These are phyloP conservation scores for Etheostoma cragini DNA, from an alignment of 2,113 vertebrate species.

Conservation along the genomic window DNA sequence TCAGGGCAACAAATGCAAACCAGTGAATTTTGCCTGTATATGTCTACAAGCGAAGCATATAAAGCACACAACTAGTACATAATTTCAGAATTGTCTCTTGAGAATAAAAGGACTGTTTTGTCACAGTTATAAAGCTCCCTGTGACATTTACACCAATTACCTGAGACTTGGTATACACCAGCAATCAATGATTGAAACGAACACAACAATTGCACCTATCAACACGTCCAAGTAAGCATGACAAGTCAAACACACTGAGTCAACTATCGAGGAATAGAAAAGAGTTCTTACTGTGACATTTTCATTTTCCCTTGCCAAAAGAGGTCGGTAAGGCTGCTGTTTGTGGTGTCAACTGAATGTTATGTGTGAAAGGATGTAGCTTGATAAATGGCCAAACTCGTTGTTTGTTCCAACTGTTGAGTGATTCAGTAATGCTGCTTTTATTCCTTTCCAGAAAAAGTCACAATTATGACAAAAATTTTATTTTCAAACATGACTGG, in stretches of 20 bases:
- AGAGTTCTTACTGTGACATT: constrained; percentile 14
- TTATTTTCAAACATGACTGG: background rate
- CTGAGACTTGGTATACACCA: constrained; percentile 46
- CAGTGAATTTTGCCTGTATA: background rate
- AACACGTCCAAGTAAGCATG: constrained; percentile 29
- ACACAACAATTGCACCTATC: constrained; percentile 36
- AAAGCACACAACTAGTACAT: constrained; percentile 14
- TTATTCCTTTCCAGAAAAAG: background rate
- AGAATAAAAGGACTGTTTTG: constrained; percentile 13
- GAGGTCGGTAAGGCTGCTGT: background rate
- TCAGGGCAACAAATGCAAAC: background rate
- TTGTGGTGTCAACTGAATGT: background rate
- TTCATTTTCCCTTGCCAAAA: constrained; percentile 7
- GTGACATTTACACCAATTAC: constrained; percentile 33
- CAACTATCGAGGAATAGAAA: constrained; percentile 21
- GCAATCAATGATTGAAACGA: background rate
- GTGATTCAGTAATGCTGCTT: background rate
- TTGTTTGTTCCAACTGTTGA: background rate
- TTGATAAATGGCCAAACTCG: background rate
- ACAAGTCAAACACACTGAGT: constrained; percentile 14
- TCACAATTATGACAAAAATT: background rate
- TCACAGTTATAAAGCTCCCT: constrained; percentile 35
- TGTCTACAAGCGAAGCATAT: background rate
- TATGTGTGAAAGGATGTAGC: background rate
- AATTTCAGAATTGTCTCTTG: constrained; percentile 18